phyloP scores from a whole-genome alignment of 2,888 invertebrate genomes.

The Diarsia brunnea region DNA sequence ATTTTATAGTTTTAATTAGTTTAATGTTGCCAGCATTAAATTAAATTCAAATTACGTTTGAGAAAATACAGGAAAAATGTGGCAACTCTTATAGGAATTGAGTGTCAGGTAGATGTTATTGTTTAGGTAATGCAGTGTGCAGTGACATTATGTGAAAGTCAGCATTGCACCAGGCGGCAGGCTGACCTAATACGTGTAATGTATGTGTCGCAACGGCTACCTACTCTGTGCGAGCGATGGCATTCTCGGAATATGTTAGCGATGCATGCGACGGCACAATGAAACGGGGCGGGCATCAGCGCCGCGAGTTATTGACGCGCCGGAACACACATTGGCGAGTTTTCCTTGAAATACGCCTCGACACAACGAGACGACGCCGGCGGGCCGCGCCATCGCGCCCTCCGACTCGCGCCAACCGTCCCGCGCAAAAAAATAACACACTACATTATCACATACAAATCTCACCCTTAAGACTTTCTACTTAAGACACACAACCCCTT shows the following conservation, averaged over 20 bases:
- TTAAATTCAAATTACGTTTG: conserved; percentile 34
- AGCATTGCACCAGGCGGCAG: conserved; percentile 76
- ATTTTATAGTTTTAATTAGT: conserved; percentile 41
- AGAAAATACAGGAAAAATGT: conserved; percentile 48
- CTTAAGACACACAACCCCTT: conserved; percentile 84
- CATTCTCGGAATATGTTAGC: conserved; percentile 75
- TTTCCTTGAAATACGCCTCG: conserved; percentile 86
- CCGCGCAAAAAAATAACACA: conserved; percentile 89
- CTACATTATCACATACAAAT: conserved; percentile 75
- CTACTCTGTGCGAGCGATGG: conserved; percentile 63
- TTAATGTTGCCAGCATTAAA: conserved; percentile 74
- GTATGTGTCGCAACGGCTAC: conserved; percentile 74
- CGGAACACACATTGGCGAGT: conserved; percentile 78
- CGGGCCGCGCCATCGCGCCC: conserved; percentile 81
- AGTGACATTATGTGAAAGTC: conserved; percentile 79
- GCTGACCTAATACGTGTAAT: conserved; percentile 76
- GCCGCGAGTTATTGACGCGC: conserved; percentile 77
- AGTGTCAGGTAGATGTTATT: conserved; percentile 65
- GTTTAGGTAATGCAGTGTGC: conserved; percentile 67
- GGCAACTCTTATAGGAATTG: conserved; percentile 77
- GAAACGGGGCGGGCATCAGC: conserved; percentile 73
- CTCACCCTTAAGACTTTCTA: conserved; percentile 79
- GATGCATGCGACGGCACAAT: conserved; percentile 70
- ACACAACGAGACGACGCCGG: conserved; percentile 75
- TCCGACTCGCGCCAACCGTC: conserved; percentile 85